Evolutionary conservation across 1,140 invertebrate species (phyloP).

Genomic region (Trachymyrmex cornetzi): DNA sequence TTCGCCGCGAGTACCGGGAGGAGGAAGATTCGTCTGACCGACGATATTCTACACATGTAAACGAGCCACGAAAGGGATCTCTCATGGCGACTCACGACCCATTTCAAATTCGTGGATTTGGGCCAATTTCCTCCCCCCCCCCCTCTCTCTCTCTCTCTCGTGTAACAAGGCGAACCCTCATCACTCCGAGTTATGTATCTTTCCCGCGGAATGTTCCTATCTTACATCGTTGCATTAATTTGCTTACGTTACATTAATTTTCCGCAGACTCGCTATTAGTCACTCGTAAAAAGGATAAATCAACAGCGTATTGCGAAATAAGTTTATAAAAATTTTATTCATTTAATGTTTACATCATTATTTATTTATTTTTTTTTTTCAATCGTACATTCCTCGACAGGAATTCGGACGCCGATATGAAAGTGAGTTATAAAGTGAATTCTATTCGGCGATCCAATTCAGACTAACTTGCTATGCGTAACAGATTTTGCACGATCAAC

Average conservation of each 20-base stretch:
- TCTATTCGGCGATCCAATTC: conserved; percentile 23
- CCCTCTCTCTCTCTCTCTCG: conserved; percentile 18
- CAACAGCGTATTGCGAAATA: neutral
- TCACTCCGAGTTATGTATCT: conserved; percentile 64
- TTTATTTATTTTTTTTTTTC: neutral
- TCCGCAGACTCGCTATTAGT: neutral
- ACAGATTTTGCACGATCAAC: conserved; percentile 47
- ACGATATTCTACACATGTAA: conserved; percentile 24
- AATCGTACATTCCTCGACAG: neutral
- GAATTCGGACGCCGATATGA: neutral
- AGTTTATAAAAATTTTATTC: conserved; percentile 22
- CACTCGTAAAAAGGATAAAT: neutral
- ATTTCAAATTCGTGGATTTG: conserved; percentile 63
- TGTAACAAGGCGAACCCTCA: conserved; percentile 55
- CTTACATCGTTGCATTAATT: conserved; percentile 20
- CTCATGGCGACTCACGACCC: conserved; percentile 47
- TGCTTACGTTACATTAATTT: neutral
- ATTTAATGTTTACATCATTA: neutral
- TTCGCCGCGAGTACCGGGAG: neutral
- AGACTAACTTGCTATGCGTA: conserved; percentile 15
- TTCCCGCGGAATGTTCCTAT: neutral
- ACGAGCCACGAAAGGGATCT: conserved; percentile 52
- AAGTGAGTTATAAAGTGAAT: conserved; percentile 10
- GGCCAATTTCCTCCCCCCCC: conserved; percentile 61
- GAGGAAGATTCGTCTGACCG: conserved; percentile 33